These are phyloP conservation scores for Hecatera dysodea DNA, from an alignment of 2,888 invertebrate species.

Conservation along the genomic window DNA sequence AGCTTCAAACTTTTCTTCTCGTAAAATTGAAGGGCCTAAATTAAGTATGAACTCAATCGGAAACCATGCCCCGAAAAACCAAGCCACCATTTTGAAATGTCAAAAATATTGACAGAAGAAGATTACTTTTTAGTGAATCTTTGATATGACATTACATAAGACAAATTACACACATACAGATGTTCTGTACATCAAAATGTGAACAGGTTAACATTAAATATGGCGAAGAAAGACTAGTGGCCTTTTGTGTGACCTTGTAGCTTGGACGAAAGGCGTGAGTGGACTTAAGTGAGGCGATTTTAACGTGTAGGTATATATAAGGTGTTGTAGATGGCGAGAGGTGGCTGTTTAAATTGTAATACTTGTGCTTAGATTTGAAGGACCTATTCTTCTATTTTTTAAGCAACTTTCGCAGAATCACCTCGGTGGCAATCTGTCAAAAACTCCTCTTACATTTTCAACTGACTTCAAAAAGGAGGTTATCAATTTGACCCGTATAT, in stretches of 20 bases:
- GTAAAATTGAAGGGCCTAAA: not conserved
- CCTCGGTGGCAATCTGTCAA: too few relatives aligned
- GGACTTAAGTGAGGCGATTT: constrained; percentile 32
- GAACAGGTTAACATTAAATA: constrained; percentile 38
- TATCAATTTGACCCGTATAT: too few relatives aligned
- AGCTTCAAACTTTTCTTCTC: not conserved
- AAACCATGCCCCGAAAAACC: not conserved
- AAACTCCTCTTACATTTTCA: too few relatives aligned
- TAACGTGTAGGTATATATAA: not conserved
- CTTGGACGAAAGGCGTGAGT: constrained; percentile 46
- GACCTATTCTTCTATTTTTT: too few relatives aligned
- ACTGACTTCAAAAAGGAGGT: too few relatives aligned
- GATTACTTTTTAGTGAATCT: not conserved
- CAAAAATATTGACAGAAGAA: constrained; percentile 26
- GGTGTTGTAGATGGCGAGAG: constrained; percentile 28
- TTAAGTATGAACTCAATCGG: not conserved
- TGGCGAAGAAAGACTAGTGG: constrained; percentile 51
- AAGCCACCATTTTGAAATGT: constrained; percentile 12
- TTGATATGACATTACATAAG: constrained; percentile 12
- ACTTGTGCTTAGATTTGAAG: too few relatives aligned
- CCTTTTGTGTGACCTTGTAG: constrained; percentile 54
- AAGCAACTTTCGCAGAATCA: too few relatives aligned
- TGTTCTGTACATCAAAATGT: constrained; percentile 29
- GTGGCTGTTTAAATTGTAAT: not conserved
- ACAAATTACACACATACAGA: constrained; percentile 29